These are phyloP conservation scores for Rhagonycha fulva DNA, from an alignment of 2,888 invertebrate species.

Conservation along the genomic window DNA sequence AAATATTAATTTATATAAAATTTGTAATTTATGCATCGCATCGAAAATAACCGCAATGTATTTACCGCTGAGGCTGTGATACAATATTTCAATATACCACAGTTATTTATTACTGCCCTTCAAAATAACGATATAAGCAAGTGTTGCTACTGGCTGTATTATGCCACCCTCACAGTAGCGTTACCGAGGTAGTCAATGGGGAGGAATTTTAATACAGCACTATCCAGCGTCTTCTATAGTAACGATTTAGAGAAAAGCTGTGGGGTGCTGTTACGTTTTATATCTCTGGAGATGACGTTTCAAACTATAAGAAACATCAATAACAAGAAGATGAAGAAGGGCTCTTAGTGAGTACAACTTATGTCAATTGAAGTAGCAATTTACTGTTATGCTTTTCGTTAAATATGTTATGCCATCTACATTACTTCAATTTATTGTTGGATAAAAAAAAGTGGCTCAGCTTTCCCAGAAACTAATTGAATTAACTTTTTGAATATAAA, in stretches of 20 bases:
- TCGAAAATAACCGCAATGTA: neutral
- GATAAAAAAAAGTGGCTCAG: neutral
- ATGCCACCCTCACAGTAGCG: constrained; percentile 3
- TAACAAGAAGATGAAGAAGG: constrained; percentile 1
- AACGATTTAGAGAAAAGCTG: constrained; percentile 4
- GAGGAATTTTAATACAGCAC: constrained; percentile 4
- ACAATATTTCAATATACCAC: neutral
- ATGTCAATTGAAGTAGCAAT: constrained; percentile 2
- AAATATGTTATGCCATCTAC: neutral
- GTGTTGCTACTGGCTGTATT: constrained; percentile 1
- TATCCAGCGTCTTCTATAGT: neutral
- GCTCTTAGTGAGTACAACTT: constrained; percentile 1
- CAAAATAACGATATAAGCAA: constrained; percentile 4
- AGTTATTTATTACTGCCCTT: constrained; percentile 4
- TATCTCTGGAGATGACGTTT: constrained; percentile 4
- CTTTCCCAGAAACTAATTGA: neutral
- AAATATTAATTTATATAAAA: neutral
- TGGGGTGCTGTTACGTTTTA: constrained; percentile 4
- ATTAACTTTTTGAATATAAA: neutral
- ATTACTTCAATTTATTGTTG: neutral
- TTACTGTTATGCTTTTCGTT: constrained; percentile 3
- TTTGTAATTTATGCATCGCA: neutral
- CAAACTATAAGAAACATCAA: constrained; percentile 4
- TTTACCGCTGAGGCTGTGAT: neutral
- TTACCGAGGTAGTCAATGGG: constrained; percentile 3